These are phyloP conservation scores for Hipposideros armiger DNA, from an alignment of 2,113 vertebrate genomes.

Conservation along the genomic window DNA sequence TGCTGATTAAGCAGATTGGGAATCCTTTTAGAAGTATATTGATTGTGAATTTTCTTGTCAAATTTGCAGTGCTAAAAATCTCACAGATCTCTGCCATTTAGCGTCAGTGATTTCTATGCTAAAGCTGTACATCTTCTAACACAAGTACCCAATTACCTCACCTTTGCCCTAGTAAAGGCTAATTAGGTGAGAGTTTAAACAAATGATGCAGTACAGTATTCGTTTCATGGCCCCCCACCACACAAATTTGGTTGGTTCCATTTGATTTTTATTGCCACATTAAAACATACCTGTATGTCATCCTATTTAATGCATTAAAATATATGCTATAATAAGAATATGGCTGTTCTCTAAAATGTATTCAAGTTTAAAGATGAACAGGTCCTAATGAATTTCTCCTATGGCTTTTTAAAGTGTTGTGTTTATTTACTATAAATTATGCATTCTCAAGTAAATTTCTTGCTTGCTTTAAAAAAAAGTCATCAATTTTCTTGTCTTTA, in stretches of 20 bases:
- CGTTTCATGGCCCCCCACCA: background rate
- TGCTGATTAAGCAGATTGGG: conserved; percentile 56
- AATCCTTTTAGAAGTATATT: conserved; percentile 65
- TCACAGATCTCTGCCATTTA: background rate
- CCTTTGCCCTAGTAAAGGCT: conserved; percentile 22
- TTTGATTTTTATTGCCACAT: conserved; percentile 54
- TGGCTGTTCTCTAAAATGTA: background rate
- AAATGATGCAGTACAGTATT: conserved; percentile 33
- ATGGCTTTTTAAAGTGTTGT: conserved; percentile 49
- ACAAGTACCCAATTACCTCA: background rate
- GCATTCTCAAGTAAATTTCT: conserved; percentile 61
- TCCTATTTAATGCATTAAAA: background rate
- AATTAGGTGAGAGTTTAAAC: conserved; percentile 26
- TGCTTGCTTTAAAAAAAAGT: conserved; percentile 60
- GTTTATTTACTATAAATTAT: conserved; percentile 69
- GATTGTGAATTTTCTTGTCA: conserved; percentile 73
- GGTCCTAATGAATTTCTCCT: background rate
- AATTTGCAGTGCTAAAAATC: conserved; percentile 29
- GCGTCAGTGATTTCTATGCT: background rate
- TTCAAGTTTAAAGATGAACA: conserved; percentile 1
- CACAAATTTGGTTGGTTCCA: conserved; percentile 24
- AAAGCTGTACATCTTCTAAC: background rate
- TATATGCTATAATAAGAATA: background rate
- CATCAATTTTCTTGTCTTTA: conserved; percentile 68
- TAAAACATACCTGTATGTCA: background rate